These are phyloP conservation scores for Eueremaeus valkanovi DNA, from an alignment of 2,888 invertebrate species.

Conservation along the genomic window DNA sequence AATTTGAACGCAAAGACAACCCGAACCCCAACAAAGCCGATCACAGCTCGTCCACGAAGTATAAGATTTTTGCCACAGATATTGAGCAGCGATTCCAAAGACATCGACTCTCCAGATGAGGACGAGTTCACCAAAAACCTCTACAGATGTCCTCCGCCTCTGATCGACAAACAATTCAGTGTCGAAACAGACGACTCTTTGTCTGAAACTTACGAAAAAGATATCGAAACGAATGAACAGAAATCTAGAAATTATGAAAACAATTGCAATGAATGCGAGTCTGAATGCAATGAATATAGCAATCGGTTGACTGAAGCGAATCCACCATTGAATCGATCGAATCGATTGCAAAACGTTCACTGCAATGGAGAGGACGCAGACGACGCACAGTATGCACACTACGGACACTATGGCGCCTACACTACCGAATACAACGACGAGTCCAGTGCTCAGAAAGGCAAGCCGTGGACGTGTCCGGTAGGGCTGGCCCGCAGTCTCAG, in stretches of 20 bases:
- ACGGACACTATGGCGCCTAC: no score
- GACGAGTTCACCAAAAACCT: conserved; percentile 34
- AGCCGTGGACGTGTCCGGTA: conserved; percentile 18
- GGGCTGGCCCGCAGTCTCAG: conserved; percentile 34
- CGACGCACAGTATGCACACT: no score
- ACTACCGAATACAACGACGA: no score
- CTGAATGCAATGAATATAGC: no score
- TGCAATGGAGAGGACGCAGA: conserved; percentile 41
- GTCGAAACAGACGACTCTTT: conserved; percentile 24
- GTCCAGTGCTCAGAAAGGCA: no score
- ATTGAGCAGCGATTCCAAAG: conserved; percentile 40
- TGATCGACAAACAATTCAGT: conserved; percentile 37
- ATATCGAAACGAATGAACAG: neutral
- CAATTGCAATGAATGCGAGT: no score
- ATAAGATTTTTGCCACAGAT: conserved; percentile 42
- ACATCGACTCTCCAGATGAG: conserved; percentile 40
- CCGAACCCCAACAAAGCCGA: neutral
- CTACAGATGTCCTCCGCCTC: conserved; percentile 17
- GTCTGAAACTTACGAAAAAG: neutral
- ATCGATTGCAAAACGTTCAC: conserved; percentile 39
- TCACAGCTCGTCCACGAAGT: conserved; percentile 7
- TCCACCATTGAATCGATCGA: neutral
- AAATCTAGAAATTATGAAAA: no score
- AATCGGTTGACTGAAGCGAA: no score
- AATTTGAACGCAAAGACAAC: neutral